phyloP scores from a whole-genome alignment of 2,797 vertebrate species.

The Phataginus tricuspis region DNA sequence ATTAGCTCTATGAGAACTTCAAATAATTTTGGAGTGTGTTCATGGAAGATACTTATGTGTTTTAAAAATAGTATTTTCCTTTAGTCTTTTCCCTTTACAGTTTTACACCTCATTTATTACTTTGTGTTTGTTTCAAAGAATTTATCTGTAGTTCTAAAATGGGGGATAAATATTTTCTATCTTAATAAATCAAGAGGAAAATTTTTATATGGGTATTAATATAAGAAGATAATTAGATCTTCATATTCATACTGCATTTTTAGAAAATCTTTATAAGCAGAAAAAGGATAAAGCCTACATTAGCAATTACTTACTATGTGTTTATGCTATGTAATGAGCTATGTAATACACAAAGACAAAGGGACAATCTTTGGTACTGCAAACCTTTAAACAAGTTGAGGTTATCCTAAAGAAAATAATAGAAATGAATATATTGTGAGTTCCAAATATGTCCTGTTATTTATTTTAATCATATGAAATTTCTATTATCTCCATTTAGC shows the following conservation, averaged over 20 bases:
- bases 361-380: neutral
- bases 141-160: neutral
- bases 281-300: neutral
- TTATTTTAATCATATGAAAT: neutral
- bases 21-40: neutral
- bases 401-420: neutral
- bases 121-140: neutral
- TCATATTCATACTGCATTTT: neutral
- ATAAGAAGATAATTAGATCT: neutral
- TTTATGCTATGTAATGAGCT: neutral
- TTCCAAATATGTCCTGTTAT: neutral
- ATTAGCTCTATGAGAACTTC: neutral
- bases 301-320: neutral
- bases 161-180: neutral
- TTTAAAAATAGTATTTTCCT: neutral
- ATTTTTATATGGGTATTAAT: neutral
- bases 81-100: neutral
- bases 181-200: neutral
- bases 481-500: neutral
- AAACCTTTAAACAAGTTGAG: neutral
- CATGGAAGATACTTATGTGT: neutral
- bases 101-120: neutral
- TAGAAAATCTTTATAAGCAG: neutral
- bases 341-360: neutral
- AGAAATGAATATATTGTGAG: neutral